These are phyloP conservation scores for Ostrea denselamellosa DNA, from an alignment of 1,140 invertebrate species.

Conservation along the genomic window DNA sequence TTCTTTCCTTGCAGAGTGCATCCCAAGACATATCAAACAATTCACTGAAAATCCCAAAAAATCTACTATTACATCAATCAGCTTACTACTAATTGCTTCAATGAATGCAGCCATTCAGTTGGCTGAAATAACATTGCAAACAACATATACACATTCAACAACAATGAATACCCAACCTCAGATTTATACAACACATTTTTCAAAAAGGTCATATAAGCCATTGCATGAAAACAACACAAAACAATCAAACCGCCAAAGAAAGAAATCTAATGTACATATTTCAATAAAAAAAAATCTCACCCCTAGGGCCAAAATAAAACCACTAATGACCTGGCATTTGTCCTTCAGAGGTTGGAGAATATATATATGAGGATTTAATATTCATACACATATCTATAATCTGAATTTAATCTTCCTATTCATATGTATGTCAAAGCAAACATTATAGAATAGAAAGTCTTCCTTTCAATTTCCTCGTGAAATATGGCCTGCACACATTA, in stretches of 20 bases:
- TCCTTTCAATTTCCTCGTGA: not conserved
- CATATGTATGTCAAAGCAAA: slow-evolving; percentile 11
- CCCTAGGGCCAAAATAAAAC: not conserved
- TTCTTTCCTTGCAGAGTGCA: not conserved
- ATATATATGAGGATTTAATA: slow-evolving; percentile 32
- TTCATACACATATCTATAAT: slow-evolving; percentile 32
- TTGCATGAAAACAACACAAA: not conserved
- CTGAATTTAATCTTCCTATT: slow-evolving; percentile 29
- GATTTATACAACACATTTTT: too few relatives aligned
- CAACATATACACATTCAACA: too few relatives aligned
- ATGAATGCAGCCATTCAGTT: too few relatives aligned
- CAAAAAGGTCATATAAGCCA: too few relatives aligned
- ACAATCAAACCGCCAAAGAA: not conserved
- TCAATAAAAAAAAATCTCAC: not conserved
- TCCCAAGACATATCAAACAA: not conserved
- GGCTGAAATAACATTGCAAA: too few relatives aligned
- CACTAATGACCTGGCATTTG: slow-evolving; percentile 19
- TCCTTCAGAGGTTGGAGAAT: not conserved
- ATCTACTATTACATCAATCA: too few relatives aligned
- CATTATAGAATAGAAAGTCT: slow-evolving; percentile 1
- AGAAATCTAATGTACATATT: slow-evolving; percentile 11
- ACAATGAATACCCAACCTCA: too few relatives aligned
- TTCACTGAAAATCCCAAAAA: too few relatives aligned
- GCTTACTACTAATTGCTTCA: too few relatives aligned
- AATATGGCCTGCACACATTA: not conserved